Evolutionary conservation across 2,888 invertebrate species (phyloP), one percentile per base, ranked within the genome.

Genomic region (Parnassius apollo): DNA sequence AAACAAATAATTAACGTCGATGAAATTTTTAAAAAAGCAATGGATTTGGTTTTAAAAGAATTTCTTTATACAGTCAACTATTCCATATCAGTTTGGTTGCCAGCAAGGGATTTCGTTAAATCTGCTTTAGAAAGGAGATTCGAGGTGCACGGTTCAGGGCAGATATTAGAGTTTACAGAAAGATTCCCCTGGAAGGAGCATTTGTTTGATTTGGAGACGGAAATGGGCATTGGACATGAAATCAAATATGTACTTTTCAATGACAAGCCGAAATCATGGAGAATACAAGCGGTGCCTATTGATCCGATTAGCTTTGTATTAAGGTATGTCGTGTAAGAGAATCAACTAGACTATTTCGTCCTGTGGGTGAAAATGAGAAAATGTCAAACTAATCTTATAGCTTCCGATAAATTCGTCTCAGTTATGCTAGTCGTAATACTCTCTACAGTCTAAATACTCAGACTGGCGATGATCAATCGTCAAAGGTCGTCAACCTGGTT

Each of bases 141-240:
- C 61, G 75, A 94, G 74, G 90, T 96, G 0, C 94, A 98, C 77
- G 73, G 92, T 11, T 95, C 96, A 61, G 98, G 98, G 0, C 93
- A 96, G 85, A 97, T 99, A 56, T 83, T 99, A 0, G 91, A 94
- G 69, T 91, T 99, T 10, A 82, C 81, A 0, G 93, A 94, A 60
- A 89, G 94, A 3, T 95, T 95, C 74, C 98, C 99, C 0, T 99
- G 98, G 98, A 97, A 97, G 77, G 95, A 96, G 61, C 98, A 99
- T 83, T 90, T 99, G 56, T 95, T 95, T 74, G 93, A 94, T 53
- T 78, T 99, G 60, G 99, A 99, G 89, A 93, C 93, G 63, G 96
- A 96, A 76, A 80, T 94, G 73, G 90, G 91, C 0, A 83, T 96
- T 8, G 88, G 91, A 4, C 93, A 94, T 7, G 78, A 92, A 52